These are phyloP conservation scores for Bicyclus anynana DNA, from an alignment of 1,140 invertebrate genomes.

Conservation along the genomic window DNA sequence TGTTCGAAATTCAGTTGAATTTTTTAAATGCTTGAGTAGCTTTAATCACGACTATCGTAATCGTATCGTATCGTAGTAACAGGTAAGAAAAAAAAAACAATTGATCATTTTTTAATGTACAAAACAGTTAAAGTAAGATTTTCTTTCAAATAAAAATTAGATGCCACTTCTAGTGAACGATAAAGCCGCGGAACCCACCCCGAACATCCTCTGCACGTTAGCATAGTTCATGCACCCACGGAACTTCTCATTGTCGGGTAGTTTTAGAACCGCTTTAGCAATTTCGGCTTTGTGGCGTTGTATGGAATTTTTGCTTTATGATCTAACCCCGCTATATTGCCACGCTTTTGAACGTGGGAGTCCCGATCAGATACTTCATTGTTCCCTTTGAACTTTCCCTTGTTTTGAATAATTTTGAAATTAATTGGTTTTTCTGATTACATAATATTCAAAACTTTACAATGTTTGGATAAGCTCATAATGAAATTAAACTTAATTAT, in stretches of 20 bases:
- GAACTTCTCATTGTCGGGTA: slow-evolving; percentile 44
- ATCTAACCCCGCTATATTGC: slow-evolving; percentile 36
- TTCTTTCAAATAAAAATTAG: no score
- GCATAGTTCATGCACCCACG: slow-evolving; percentile 39
- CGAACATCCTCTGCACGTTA: slow-evolving; percentile 29
- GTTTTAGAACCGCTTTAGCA: slow-evolving; percentile 42
- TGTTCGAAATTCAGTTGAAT: no score
- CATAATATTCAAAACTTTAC: no score
- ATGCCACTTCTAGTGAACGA: background rate
- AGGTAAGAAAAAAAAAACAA: no score
- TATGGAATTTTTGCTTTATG: slow-evolving; percentile 46
- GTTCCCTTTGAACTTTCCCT: background rate
- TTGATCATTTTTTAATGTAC: no score
- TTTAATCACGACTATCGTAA: no score
- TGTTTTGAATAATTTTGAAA: background rate
- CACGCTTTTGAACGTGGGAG: slow-evolving; percentile 26
- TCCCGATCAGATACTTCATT: slow-evolving; percentile 1
- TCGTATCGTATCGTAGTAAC: no score
- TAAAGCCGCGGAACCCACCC: background rate
- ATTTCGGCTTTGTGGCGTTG: slow-evolving; percentile 44
- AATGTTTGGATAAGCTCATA: no score
- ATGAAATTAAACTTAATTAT: no score
- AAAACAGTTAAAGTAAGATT: no score
- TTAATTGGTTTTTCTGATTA: background rate
- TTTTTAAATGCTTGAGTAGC: no score